Conservation (phyloP, 2,113 vertebrate species). For the Vidua chalybeata region DNA sequence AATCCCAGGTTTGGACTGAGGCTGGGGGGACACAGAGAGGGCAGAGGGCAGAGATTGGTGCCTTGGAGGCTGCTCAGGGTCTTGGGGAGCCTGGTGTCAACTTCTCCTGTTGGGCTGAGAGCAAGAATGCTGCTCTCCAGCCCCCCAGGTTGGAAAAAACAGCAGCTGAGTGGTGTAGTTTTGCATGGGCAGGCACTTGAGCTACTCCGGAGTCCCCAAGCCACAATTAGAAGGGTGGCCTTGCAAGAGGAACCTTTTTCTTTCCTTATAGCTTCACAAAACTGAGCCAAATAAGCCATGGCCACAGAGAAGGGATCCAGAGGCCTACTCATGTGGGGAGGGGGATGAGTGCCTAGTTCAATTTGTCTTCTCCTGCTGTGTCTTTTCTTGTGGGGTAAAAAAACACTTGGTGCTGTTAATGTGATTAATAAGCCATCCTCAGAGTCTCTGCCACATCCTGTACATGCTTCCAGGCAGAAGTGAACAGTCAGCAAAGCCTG, state of each 20-base stretch:
- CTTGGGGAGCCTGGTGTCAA: not conserved
- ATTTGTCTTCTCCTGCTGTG: not conserved
- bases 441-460: constrained; percentile 22
- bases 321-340: fast-evolving
- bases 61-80: not conserved
- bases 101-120: not conserved
- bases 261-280: not conserved
- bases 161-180: not conserved
- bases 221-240: not conserved
- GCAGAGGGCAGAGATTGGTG: not conserved
- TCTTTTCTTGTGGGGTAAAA: not conserved
- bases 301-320: not conserved
- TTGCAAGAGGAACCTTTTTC: not conserved
- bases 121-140: fast-evolving
- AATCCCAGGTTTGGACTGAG: not conserved
- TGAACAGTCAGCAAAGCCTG: not conserved
- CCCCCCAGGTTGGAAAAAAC: not conserved
- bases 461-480: not conserved
- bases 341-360: not conserved
- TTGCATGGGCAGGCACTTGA: not conserved
- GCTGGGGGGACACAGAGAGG: not conserved
- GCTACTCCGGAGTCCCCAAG: not conserved
- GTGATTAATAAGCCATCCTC: not conserved
- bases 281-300: not conserved
- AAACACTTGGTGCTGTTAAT: not conserved